phyloP scores from a whole-genome alignment of 1,140 invertebrate genomes.

The Tetramorium alpestre region DNA sequence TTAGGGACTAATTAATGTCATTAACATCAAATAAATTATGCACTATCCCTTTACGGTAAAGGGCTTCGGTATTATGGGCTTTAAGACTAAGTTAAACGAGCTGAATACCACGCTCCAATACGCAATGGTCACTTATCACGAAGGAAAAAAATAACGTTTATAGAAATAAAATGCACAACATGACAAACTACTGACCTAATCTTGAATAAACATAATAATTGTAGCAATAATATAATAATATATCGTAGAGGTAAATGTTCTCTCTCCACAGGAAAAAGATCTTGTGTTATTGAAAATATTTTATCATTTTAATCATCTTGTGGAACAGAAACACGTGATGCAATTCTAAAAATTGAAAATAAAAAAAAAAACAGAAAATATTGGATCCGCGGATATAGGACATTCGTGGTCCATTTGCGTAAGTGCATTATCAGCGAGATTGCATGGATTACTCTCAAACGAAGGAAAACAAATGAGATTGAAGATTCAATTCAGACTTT shows the following conservation, averaged over 20 bases:
- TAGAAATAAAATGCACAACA: not conserved
- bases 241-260: not conserved
- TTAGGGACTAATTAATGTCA: conserved; percentile 29
- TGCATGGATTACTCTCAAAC: not conserved
- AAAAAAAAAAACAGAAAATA: not conserved
- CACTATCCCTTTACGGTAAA: not conserved
- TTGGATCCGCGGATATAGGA: not conserved
- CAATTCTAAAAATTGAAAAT: not conserved
- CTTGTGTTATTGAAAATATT: not conserved
- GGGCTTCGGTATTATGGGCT: not conserved
- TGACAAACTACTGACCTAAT: not conserved
- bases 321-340: not conserved
- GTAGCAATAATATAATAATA: not conserved
- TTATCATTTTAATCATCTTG: not conserved
- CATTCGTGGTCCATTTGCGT: not conserved
- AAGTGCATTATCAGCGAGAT: conserved; percentile 37
- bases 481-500: conserved; percentile 74
- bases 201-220: not conserved
- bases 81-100: conserved; percentile 33
- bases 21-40: conserved; percentile 10
- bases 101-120: conserved; percentile 31
- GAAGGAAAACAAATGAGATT: conserved; percentile 26
- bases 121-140: conserved; percentile 3
- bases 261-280: not conserved
- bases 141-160: conserved; percentile 8